A percentile compares a stretch with the other conserved stretches of the same genome.
Evolutionary conservation across 2,888 invertebrate genomes (phyloP).

Genomic region (Meliscaeva auricollis): DNA sequence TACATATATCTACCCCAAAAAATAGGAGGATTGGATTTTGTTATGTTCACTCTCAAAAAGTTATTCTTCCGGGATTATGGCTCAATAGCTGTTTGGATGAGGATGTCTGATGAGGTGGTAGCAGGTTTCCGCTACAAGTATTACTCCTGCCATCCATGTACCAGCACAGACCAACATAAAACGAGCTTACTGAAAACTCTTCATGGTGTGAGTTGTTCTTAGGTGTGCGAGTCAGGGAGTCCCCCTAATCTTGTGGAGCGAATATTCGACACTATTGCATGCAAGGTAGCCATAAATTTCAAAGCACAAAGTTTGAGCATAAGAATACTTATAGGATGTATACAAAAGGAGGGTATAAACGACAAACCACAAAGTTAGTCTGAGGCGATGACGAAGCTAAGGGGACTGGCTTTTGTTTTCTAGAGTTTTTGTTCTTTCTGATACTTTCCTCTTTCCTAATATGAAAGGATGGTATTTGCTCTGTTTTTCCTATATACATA

Average conservation of each 20-base stretch:
- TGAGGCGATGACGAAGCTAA: slow-evolving; percentile 33
- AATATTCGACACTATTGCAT: slow-evolving; percentile 72
- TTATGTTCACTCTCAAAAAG: slow-evolving; percentile 57
- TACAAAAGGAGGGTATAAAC: slow-evolving; percentile 41
- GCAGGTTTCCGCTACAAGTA: neutral
- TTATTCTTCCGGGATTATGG: slow-evolving; percentile 64
- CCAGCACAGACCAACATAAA: neutral
- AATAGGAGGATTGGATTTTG: slow-evolving; percentile 40
- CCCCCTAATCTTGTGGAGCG: neutral
- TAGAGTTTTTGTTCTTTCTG: neutral
- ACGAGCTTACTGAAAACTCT: slow-evolving; percentile 43
- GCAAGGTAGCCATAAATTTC: slow-evolving; percentile 70
- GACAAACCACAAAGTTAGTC: slow-evolving; percentile 57
- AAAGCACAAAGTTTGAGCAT: slow-evolving; percentile 56
- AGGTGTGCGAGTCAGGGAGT: neutral
- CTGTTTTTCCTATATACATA: neutral
- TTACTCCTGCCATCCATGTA: neutral
- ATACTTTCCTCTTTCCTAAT: neutral
- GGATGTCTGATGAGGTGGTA: slow-evolving; percentile 1
- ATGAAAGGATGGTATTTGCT: neutral
- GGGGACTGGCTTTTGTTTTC: slow-evolving; percentile 22
- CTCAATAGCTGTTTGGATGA: slow-evolving; percentile 23
- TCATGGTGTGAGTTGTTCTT: slow-evolving; percentile 48
- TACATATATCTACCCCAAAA: neutral
- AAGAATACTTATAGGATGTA: slow-evolving; percentile 17